Evolutionary conservation across 2,888 invertebrate genomes (phyloP).

Genomic region (Polydrusus tereticollis): DNA sequence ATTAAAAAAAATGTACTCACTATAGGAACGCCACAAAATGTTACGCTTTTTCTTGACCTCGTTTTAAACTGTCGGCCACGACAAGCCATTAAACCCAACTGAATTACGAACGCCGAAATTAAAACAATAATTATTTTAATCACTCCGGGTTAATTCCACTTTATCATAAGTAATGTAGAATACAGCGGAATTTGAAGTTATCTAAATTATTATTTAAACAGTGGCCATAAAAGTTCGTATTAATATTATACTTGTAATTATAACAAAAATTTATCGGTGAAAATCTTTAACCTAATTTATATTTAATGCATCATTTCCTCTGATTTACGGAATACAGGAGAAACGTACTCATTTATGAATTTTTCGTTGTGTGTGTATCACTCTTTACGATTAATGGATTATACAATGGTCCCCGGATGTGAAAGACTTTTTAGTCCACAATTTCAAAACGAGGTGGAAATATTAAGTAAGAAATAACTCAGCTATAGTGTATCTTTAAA

Average conservation of each 20-base stretch:
- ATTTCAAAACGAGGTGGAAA: too few relatives aligned
- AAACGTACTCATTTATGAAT: background rate
- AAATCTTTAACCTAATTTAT: too few relatives aligned
- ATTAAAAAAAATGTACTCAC: constrained; percentile 1
- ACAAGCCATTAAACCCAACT: background rate
- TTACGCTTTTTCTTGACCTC: constrained; percentile 5
- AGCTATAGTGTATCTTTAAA: too few relatives aligned
- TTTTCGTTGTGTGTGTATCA: background rate
- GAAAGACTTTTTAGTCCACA: too few relatives aligned
- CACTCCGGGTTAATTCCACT: background rate
- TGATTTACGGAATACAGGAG: background rate
- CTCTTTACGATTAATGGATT: background rate
- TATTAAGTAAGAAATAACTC: too few relatives aligned
- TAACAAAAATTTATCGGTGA: background rate
- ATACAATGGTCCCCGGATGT: too few relatives aligned
- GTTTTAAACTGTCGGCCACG: background rate
- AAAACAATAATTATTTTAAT: constrained; percentile 8
- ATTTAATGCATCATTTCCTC: background rate
- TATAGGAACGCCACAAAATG: constrained; percentile 6
- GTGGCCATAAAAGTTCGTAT: background rate
- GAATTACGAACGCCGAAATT: constrained; percentile 1
- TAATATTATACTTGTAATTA: background rate
- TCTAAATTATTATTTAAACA: constrained; percentile 18
- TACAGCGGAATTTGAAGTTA: constrained; percentile 12
- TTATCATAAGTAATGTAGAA: constrained; percentile 14